Percentiles rank a stretch among this genome's conserved stretches.
These are phyloP conservation scores for Grus americana DNA, from an alignment of 2,113 vertebrate species.

Conservation along the genomic window DNA sequence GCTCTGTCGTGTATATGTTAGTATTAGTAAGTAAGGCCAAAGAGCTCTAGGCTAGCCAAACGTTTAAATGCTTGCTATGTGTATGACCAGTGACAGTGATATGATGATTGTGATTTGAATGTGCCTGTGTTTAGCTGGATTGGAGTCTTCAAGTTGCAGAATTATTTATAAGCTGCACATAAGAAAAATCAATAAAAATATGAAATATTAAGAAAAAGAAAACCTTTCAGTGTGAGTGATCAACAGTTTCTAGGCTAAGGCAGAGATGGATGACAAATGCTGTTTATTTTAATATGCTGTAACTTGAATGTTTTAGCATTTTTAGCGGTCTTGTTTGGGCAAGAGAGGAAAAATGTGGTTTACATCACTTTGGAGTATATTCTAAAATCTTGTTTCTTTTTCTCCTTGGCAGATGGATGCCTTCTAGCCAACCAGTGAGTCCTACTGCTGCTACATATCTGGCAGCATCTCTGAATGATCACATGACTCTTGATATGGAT, in stretches of 20 bases:
- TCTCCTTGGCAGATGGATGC: constrained; percentile 84
- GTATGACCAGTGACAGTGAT: not conserved
- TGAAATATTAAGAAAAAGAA: not conserved
- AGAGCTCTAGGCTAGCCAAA: not conserved
- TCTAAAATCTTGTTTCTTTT: not conserved
- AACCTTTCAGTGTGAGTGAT: not conserved
- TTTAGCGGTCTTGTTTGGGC: not conserved
- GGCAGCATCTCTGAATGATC: constrained; percentile 92
- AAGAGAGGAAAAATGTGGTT: not conserved
- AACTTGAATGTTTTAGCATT: not conserved
- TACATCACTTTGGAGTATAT: not conserved
- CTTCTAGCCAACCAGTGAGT: constrained; percentile 85
- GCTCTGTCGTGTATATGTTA: not conserved
- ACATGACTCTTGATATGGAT: constrained; percentile 99
- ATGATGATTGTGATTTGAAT: not conserved
- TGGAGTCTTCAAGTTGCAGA: not conserved
- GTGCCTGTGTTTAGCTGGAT: not conserved
- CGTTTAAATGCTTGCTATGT: not conserved
- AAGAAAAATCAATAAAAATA: not conserved
- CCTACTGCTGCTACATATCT: constrained; percentile 86
- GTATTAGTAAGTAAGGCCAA: not conserved
- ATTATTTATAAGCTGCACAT: not conserved
- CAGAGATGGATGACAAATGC: not conserved
- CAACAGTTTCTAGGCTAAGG: not conserved
- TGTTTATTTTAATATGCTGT: not conserved